Base-by-base conservation (phyloP, 2,113 vertebrate species). In the Symphodus melops region DNA sequence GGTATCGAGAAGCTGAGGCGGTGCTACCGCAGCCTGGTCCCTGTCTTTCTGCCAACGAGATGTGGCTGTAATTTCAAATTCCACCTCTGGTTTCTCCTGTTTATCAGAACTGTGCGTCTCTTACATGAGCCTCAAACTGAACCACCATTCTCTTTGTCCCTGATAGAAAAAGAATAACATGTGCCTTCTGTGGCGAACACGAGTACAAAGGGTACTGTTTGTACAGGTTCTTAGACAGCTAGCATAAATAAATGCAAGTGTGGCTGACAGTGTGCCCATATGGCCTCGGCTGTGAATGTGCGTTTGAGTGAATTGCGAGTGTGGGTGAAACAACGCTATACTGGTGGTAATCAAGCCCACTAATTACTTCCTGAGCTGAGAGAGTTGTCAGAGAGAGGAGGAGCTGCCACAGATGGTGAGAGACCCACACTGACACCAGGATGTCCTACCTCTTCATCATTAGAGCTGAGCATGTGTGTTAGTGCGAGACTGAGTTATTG, bases 321-420 rank as follows among this genome's bases (percentile, higher is more conserved):
- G 74, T 59, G 75, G 20, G 55, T 67, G 68, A 66, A 82, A 76
- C 55, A 64, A 75, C 75, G 49, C 72, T 81, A 73, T 78, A 71
- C 19, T 84, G 81, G 44, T 16, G 87, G 77, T 85, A 90, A 91
- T 89, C 44, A 56, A 84, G 88, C 83, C 87, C 80, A 78, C 87
- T 93, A 91, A 92, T 92, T 90, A 91, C 92, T 89, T 92, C 85
- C 83, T 73, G 86, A 83, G 81, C 82, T 88, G 86, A 91, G 81
- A 89, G 79, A 88, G 81, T 87, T 90, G 90, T 92, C 90, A 91
- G 66, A 61, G 77, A 90, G 78, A 91, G 90, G 87, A 87, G 90
- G 88, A 92, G 87, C 89, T 88, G 89, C 83, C 85, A 87, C 92
- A 93, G 88, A 93, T 93, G 92, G 92, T 82, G 86, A 81, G 90